These are phyloP conservation scores for Sarcophilus harrisii DNA, from an alignment of 2,797 vertebrate species.

Conservation along the genomic window DNA sequence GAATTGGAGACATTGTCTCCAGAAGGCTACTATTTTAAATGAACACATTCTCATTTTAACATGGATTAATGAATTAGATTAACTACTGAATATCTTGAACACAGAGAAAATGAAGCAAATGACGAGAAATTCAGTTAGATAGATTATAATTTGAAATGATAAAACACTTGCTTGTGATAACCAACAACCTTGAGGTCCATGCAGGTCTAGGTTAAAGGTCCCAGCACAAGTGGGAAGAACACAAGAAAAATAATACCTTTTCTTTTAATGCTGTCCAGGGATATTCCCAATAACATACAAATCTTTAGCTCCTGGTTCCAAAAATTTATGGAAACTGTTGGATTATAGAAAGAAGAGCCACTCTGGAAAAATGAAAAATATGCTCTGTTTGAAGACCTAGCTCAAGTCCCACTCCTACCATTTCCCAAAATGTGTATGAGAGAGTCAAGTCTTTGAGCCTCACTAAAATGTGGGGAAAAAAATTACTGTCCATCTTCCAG, in stretches of 20 bases:
- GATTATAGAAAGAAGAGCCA: neutral
- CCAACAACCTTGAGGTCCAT: neutral
- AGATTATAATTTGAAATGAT: neutral
- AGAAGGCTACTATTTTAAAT: neutral
- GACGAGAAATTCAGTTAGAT: neutral
- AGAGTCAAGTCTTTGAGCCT: neutral
- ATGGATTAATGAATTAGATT: constrained; percentile 10
- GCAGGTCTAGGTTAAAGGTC: neutral
- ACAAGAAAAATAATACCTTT: neutral
- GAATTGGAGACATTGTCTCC: neutral
- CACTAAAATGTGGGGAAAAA: neutral
- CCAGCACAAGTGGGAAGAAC: neutral
- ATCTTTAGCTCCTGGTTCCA: neutral
- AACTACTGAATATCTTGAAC: neutral
- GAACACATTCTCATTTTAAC: constrained; percentile 29
- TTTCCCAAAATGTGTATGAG: neutral
- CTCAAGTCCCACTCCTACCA: neutral
- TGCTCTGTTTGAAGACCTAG: neutral
- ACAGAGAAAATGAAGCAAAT: neutral
- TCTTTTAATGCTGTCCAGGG: neutral
- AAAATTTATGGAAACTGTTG: neutral
- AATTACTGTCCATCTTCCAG: neutral
- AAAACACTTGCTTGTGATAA: neutral
- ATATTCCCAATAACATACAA: neutral
- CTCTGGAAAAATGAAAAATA: neutral